Evolutionary conservation across 2,113 vertebrate genomes (phyloP).

Genomic region (Enhydra lutris): DNA sequence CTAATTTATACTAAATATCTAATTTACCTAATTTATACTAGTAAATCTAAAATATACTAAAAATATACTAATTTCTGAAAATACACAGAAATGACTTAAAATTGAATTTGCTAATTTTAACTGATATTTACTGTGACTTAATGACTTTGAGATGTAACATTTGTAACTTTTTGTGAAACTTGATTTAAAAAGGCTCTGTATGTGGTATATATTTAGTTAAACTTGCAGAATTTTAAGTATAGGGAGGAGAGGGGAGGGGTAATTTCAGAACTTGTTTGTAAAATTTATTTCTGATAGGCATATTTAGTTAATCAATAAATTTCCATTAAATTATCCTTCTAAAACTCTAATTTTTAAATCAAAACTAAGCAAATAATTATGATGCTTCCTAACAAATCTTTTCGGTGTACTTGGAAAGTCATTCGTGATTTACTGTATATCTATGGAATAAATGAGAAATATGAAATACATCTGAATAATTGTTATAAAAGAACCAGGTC

Average conservation of each 20-base stretch:
- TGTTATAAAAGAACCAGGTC: neutral
- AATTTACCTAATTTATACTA: too few relatives aligned
- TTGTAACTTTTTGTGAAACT: neutral
- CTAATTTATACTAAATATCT: neutral
- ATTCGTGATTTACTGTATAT: neutral
- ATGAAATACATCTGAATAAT: neutral
- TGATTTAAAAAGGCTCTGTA: neutral
- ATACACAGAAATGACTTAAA: neutral
- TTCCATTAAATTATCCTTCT: neutral
- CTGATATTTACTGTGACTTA: neutral
- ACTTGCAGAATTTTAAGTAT: neutral
- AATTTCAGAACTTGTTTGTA: neutral
- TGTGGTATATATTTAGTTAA: neutral
- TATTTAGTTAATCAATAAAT: neutral
- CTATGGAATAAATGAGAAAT: neutral
- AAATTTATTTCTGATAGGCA: neutral
- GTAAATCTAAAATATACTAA: neutral
- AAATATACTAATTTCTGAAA: neutral
- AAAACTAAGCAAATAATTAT: neutral
- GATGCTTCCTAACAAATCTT: neutral
- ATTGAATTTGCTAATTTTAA: neutral
- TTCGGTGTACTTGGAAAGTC: neutral
- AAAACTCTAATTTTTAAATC: neutral
- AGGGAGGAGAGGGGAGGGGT: rapidly evolving
- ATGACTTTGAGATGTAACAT: neutral